phyloP scores from a whole-genome alignment of 2,113 vertebrate genomes.

The Stegastes partitus region DNA sequence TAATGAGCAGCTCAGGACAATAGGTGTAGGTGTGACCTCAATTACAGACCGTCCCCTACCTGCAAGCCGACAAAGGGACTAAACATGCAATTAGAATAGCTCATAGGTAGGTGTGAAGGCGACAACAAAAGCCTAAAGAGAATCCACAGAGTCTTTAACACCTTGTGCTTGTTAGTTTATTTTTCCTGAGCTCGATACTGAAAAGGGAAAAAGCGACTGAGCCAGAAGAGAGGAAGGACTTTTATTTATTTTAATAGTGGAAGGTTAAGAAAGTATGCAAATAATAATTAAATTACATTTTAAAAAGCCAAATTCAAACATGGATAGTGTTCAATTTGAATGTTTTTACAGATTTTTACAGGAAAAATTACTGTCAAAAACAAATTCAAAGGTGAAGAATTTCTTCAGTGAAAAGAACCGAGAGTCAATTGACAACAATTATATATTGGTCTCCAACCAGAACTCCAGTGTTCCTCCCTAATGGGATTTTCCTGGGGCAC shows the following conservation, averaged over 20 bases:
- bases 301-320: neutral
- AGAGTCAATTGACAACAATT: constrained; percentile 33
- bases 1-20: constrained; percentile 75
- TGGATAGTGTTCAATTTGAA: no score
- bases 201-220: constrained; percentile 14
- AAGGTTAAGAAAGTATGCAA: no score
- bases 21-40: constrained; percentile 77
- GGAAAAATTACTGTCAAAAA: neutral
- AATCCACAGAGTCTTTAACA: constrained; percentile 73
- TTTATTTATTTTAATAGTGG: no score
- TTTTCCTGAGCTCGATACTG: constrained; percentile 44
- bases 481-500: constrained; percentile 79
- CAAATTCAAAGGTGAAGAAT: neutral
- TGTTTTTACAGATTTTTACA: neutral
- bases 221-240: neutral
- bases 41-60: constrained; percentile 75
- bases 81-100: constrained; percentile 74
- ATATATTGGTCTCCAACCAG: constrained; percentile 38
- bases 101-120: constrained; percentile 75
- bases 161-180: constrained; percentile 83
- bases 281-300: neutral
- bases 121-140: constrained; percentile 77
- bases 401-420: neutral
- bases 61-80: constrained; percentile 76
- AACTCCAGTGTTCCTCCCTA: constrained; percentile 63